Base-by-base conservation (phyloP, 1,140 invertebrate species). In the Dolichoris vasculosae region DNA sequence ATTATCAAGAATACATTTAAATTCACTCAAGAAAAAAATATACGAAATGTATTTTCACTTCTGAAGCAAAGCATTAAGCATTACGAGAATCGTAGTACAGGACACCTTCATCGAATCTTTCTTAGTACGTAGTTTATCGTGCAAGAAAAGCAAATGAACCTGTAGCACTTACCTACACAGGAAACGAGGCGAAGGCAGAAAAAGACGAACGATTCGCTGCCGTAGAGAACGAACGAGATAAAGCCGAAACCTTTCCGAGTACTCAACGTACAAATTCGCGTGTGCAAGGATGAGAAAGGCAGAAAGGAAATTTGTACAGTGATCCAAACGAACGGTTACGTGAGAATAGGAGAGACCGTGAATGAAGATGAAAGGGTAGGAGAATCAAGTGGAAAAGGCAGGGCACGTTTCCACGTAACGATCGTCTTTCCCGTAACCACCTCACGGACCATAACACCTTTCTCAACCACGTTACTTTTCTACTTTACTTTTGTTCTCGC, bases 391-490 rank as follows among this genome's bases (percentile, higher is more conserved):
- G 78, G 85, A 76, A 87, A 88, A 86, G 81, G 86, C 86, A 78
- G 59, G 85, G 80, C 88, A 88, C 88, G 88, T 89, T 84, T 80
- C 51, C 75, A 46, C 85, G 76, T 89, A 88, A 89, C 87, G 87
- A 88, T 78, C 86, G 51, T 87, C 86, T 82, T 88, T 86, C 80
- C 81, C 87, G 86, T 88, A 88, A 87, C 88, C 86, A 88, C 85
- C 88, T 88, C 86, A 86, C 85, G 86, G 85, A 48, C 87, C 86
- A 87, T 88, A 89, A 89, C 85, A 87, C 86, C 67, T 71, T 11
- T 40, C 35, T 64, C 35, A 76, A 9, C 87, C 85, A 64, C 83
- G 82, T 88, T n/a, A n/a, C n/a, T n/a, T n/a, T n/a, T 51, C 15
- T 17, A 17, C 48, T 2, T 51, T 88, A 89, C 86, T 89, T 88